Evolutionary conservation across 2,113 vertebrate species (phyloP), one percentile per base, ranked within the genome.

Genomic region (Nycticebus coucang): DNA sequence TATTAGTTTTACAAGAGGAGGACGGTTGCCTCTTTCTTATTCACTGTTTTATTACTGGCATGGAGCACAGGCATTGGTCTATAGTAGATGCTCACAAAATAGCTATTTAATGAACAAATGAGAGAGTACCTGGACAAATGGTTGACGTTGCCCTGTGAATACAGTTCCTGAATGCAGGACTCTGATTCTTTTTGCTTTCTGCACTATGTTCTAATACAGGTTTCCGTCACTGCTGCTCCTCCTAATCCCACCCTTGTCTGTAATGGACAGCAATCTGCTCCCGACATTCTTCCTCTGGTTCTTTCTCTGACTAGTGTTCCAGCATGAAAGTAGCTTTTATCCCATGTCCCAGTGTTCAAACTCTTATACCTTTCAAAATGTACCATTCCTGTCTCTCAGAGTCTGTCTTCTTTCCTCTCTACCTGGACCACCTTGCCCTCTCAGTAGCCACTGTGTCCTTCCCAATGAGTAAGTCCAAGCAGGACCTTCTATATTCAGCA

Each of bases 381-480:
- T 2, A 66, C 9, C 7, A 11, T 9, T 12, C 2, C 2, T 26
- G 68, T 79, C n/a, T 72, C 6, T 92, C 18, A 22, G 11, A 60
- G 33, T 0, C 28, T 86, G 69, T 41, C 35, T 92, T 72, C 12
- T 30, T 69, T 37, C 77, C 2, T 5, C 12, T 88, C 19, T n/a
- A 0, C 57, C 21, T 82, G 37, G 24, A 7, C 14, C 13, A 24
- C 28, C 7, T 30, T 93, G 12, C 50, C 30, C 21, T 89, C n/a
- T 4, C 19, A 9, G 30, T 8, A 19, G 7, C 4, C 21, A 30
- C 24, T 55, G 17, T 5, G 6, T 50, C 10, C 33, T 57, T 66
- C 35, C 21, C 18, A 50, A 4, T 18, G 41, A 2, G 28, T 17
- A 50, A 53, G 7, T 26, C 14, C 11, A 4, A 4, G 1, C 1